Evolutionary conservation across 2,888 invertebrate genomes (phyloP).

Genomic region (Platynereis dumerilii): DNA sequence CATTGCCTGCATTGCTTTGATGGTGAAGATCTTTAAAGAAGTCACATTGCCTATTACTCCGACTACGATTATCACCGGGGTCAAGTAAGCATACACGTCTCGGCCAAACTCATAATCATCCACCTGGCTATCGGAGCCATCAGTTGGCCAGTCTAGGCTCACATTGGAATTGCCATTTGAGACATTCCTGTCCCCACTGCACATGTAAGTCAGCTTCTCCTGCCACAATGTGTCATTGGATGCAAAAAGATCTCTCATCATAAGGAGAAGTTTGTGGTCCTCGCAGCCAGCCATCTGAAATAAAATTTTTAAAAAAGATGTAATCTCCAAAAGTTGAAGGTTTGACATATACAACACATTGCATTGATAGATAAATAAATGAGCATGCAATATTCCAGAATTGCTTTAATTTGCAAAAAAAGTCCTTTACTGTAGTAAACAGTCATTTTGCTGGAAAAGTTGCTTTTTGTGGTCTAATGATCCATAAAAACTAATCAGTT

Average conservation of each 20-base stretch:
- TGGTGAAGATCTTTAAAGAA: constrained; percentile 72
- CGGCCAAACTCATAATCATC: constrained; percentile 6
- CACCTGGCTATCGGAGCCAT: neutral
- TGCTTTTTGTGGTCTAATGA: too few species aligned
- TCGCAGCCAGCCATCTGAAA: neutral
- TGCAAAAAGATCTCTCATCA: constrained; percentile 1
- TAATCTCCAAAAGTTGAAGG: too few species aligned
- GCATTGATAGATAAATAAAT: too few species aligned
- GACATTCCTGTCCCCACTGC: too few species aligned
- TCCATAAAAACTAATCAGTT: too few species aligned
- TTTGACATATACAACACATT: too few species aligned
- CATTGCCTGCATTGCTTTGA: constrained; percentile 70
- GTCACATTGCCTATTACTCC: constrained; percentile 32
- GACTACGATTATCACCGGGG: constrained; percentile 32
- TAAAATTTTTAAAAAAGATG: too few species aligned
- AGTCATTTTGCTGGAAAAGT: too few species aligned
- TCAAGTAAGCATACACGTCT: constrained; percentile 32
- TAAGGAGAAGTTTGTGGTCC: neutral
- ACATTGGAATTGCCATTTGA: neutral
- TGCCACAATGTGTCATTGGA: neutral
- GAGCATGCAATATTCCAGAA: too few species aligned
- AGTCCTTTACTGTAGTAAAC: too few species aligned
- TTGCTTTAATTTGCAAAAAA: too few species aligned
- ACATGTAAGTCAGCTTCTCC: too few species aligned
- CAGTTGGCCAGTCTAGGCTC: neutral